Conservation (phyloP, 2,797 vertebrate species). For the Sebastiscus albofasciatus region DNA sequence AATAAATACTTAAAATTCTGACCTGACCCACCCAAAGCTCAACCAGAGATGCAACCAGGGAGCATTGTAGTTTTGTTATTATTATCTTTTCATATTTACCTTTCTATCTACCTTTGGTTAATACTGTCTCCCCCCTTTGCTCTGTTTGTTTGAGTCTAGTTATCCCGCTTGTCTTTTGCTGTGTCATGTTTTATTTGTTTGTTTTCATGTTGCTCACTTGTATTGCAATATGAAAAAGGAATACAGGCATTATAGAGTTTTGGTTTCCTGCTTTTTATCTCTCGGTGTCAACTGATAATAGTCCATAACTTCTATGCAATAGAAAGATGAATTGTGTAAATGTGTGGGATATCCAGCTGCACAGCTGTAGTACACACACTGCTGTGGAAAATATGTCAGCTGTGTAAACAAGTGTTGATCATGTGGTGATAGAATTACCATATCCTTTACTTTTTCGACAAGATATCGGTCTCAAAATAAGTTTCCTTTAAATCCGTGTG, state of each 20-base stretch:
- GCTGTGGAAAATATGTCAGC: slow-evolving; percentile 23
- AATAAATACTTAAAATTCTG: neutral
- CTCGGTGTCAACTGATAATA: neutral
- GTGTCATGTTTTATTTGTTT: neutral
- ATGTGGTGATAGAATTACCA: neutral
- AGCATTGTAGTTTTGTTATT: neutral
- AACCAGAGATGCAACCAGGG: neutral
- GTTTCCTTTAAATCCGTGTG: neutral
- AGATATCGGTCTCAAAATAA: neutral
- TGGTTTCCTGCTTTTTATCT: slow-evolving; percentile 2
- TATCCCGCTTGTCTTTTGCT: neutral
- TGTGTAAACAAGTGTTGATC: slow-evolving; percentile 30
- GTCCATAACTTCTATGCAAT: neutral
- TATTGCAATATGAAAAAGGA: neutral
- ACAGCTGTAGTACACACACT: neutral
- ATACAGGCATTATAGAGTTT: neutral
- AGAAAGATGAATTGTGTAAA: neutral
- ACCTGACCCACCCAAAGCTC: fast-evolving
- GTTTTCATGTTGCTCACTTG: neutral
- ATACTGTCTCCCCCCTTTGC: neutral
- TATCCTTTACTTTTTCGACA: neutral
- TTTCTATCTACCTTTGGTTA: neutral
- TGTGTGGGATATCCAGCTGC: neutral
- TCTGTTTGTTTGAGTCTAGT: neutral
- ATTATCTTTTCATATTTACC: neutral